Evolutionary conservation across 2,888 invertebrate species (phyloP).

Genomic region (Amblyjoppa fuscipennis): DNA sequence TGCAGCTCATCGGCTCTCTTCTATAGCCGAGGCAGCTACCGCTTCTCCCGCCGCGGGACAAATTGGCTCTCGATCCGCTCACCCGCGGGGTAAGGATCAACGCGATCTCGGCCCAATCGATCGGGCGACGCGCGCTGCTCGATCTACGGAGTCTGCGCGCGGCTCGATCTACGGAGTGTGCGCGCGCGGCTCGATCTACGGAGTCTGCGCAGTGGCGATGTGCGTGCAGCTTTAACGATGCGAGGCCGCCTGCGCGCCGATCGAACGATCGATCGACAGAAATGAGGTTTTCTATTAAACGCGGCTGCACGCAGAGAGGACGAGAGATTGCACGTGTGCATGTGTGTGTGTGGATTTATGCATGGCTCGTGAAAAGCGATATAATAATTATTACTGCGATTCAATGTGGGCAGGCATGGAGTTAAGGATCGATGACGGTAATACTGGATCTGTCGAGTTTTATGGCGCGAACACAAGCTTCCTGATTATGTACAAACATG

Average conservation of each 20-base stretch:
- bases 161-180: background rate
- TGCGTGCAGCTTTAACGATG: slow-evolving; percentile 17
- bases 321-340: background rate
- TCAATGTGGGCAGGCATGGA: background rate
- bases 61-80: slow-evolving; percentile 34
- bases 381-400: slow-evolving; percentile 16
- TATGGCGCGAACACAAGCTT: background rate
- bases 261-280: slow-evolving; percentile 26
- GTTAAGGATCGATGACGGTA: background rate
- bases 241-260: slow-evolving; percentile 1
- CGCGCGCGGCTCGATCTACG: slow-evolving; percentile 1
- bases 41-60: slow-evolving; percentile 11
- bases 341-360: background rate
- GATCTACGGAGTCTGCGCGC: background rate
- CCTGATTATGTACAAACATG: slow-evolving; percentile 4
- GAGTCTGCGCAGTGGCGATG: background rate
- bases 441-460: background rate
- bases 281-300: slow-evolving; percentile 30
- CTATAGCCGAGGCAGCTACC: background rate
- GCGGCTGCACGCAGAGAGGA: background rate
- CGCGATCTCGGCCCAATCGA: slow-evolving; percentile 34
- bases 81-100: slow-evolving; percentile 29
- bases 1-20: background rate
- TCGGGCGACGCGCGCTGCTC: background rate
- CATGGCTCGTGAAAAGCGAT: slow-evolving; percentile 4